Conservation (phyloP, 2,888 invertebrate genomes). For the Incurvaria masculella region DNA sequence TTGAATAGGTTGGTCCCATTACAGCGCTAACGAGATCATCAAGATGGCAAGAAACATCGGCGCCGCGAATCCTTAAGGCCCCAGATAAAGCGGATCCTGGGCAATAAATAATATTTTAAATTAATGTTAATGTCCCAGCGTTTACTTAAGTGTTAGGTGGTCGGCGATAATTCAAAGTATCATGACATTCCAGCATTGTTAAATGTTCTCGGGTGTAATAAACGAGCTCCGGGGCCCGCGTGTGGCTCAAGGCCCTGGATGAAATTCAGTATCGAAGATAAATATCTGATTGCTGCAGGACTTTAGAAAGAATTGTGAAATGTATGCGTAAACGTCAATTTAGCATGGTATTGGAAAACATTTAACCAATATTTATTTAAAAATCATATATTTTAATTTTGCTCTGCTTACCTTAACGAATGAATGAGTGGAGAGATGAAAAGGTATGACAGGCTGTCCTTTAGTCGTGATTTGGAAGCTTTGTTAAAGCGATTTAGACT, state of each 20-base stretch:
- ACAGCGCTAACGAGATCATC: conserved; percentile 40
- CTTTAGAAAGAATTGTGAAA: too few relatives aligned
- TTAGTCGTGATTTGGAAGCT: too few relatives aligned
- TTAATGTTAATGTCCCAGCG: conserved; percentile 50
- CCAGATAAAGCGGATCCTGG: conserved; percentile 28
- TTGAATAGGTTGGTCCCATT: too few relatives aligned
- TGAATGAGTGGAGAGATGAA: too few relatives aligned
- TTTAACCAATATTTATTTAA: too few relatives aligned
- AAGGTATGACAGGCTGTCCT: too few relatives aligned
- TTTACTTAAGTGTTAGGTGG: conserved; percentile 45
- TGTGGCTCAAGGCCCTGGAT: not conserved
- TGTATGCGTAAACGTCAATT: too few relatives aligned
- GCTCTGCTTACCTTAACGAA: too few relatives aligned
- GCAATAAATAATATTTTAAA: conserved; percentile 57
- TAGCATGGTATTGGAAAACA: too few relatives aligned
- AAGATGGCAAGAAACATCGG: conserved; percentile 11
- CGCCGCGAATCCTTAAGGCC: not conserved
- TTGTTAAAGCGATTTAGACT: too few relatives aligned
- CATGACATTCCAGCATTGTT: not conserved
- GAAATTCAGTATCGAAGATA: not conserved
- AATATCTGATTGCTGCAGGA: not conserved
- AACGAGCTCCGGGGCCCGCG: not conserved
- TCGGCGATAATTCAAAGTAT: conserved; percentile 39
- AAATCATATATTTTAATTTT: too few relatives aligned
- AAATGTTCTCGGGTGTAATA: not conserved